phyloP scores from a whole-genome alignment of 2,113 vertebrate species.

The Gobius niger region DNA sequence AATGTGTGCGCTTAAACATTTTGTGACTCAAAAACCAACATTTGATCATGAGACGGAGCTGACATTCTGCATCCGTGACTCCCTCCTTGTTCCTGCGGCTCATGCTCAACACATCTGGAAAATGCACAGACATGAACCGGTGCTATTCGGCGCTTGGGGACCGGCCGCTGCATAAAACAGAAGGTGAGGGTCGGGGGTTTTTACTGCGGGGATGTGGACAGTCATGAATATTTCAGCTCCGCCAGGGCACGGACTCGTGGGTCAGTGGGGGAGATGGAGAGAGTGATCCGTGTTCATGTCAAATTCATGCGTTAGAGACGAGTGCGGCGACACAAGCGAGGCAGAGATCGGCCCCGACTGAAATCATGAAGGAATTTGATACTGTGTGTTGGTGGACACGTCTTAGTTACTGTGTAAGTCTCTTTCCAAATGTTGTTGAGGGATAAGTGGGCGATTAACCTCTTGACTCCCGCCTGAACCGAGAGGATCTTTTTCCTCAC shows the following conservation, averaged over 20 bases:
- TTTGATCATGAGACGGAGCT: too few relatives aligned
- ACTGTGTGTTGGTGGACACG: too few relatives aligned
- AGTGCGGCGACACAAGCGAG: background rate
- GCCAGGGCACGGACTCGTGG: slow-evolving; percentile 8
- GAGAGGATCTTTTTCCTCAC: too few relatives aligned
- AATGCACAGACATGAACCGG: background rate
- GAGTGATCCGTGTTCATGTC: slow-evolving; percentile 8
- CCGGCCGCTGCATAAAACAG: slow-evolving; percentile 49
- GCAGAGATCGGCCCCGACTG: background rate
- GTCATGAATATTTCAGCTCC: slow-evolving; percentile 49
- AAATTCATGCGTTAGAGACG: background rate
- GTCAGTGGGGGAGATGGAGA: slow-evolving; percentile 6
- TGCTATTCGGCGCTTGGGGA: slow-evolving; percentile 37
- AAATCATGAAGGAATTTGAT: too few relatives aligned
- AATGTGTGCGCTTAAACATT: too few relatives aligned
- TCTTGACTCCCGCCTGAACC: too few relatives aligned
- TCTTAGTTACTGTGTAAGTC: too few relatives aligned
- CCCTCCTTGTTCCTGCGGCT: background rate
- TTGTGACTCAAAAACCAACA: too few relatives aligned
- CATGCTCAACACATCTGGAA: slow-evolving; percentile 7
- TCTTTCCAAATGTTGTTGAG: too few relatives aligned
- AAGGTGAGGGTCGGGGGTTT: slow-evolving; percentile 22
- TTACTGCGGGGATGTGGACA: slow-evolving; percentile 35
- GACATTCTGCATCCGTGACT: too few relatives aligned
- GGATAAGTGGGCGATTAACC: too few relatives aligned